Percentiles rank a stretch among this genome's conserved stretches.
Evolutionary conservation across 2,113 vertebrate genomes (phyloP).

Genomic region (Anhinga anhinga): DNA sequence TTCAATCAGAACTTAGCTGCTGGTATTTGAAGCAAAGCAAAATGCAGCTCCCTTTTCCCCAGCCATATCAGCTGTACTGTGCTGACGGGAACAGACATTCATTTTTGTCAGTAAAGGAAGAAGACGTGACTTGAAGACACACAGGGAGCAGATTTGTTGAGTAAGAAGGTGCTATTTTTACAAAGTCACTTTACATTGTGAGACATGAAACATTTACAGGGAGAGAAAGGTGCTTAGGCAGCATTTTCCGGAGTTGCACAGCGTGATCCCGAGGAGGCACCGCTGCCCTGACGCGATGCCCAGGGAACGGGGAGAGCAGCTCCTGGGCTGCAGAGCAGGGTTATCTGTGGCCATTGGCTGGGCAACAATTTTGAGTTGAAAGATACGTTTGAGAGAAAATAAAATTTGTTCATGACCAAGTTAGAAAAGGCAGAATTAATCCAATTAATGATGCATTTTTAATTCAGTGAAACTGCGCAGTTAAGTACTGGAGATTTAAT

Average conservation of each 20-base stretch:
- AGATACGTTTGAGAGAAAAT: not conserved
- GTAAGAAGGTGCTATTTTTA: slow-evolving; percentile 53
- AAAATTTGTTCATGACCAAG: not conserved
- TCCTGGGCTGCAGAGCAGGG: not conserved
- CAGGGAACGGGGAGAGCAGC: not conserved
- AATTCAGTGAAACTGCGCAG: not conserved
- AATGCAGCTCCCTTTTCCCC: not conserved
- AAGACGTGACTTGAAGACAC: not conserved
- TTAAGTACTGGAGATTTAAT: too few relatives aligned
- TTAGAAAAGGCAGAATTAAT: not conserved
- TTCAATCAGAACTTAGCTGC: not conserved
- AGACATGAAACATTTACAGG: not conserved
- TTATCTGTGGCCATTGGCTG: not conserved
- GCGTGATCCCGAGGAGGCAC: not conserved
- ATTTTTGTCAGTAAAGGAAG: not conserved
- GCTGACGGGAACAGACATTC: not conserved
- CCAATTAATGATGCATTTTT: not conserved
- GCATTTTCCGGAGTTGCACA: not conserved
- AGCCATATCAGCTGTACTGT: not conserved
- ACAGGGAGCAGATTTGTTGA: slow-evolving; percentile 2
- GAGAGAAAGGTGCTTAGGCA: slow-evolving; percentile 34
- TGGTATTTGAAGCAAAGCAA: not conserved
- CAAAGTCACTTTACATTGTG: not conserved
- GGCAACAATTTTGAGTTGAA: not conserved
- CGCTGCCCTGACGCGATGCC: not conserved